phyloP scores from a whole-genome alignment of 2,113 vertebrate species.

The Saguinus imperator region DNA sequence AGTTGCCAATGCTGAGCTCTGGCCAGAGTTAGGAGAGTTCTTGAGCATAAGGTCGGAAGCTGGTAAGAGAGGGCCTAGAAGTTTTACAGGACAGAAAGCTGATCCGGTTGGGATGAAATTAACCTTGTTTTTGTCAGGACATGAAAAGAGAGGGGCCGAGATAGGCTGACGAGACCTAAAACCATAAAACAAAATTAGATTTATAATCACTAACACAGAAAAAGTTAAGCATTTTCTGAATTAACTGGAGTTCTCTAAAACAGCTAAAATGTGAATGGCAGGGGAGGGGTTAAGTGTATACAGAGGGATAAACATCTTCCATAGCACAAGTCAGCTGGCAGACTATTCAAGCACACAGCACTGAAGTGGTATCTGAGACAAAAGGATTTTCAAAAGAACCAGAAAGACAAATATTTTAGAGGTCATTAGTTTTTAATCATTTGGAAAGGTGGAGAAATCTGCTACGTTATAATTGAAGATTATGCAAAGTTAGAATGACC shows the following conservation, averaged over 20 bases:
- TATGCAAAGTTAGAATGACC: conserved; percentile 4
- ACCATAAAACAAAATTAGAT: conserved; percentile 69
- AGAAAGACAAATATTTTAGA: neutral
- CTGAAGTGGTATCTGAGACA: conserved; percentile 59
- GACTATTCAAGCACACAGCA: conserved; percentile 79
- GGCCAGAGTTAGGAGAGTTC: conserved; percentile 83
- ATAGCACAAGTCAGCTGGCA: conserved; percentile 85
- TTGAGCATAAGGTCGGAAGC: conserved; percentile 87
- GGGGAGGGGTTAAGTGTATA: conserved; percentile 81
- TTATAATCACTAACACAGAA: neutral
- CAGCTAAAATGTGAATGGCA: conserved; percentile 79
- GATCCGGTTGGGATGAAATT: conserved; percentile 99
- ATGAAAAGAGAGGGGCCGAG: conserved; percentile 95
- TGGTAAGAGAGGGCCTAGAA: conserved; percentile 89
- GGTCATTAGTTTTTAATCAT: conserved; percentile 11
- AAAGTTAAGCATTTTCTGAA: neutral
- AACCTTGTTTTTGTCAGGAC: conserved; percentile 99
- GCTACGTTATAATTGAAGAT: neutral
- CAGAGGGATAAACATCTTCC: conserved; percentile 87
- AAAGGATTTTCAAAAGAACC: conserved; percentile 61
- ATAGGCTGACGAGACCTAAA: conserved; percentile 93
- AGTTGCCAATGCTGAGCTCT: conserved; percentile 82
- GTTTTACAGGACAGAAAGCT: conserved; percentile 97
- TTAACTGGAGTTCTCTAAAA: conserved; percentile 20
- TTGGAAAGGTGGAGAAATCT: neutral